Evolutionary conservation across 2,113 vertebrate genomes (phyloP).

Genomic region (Formicarius rufipectus): DNA sequence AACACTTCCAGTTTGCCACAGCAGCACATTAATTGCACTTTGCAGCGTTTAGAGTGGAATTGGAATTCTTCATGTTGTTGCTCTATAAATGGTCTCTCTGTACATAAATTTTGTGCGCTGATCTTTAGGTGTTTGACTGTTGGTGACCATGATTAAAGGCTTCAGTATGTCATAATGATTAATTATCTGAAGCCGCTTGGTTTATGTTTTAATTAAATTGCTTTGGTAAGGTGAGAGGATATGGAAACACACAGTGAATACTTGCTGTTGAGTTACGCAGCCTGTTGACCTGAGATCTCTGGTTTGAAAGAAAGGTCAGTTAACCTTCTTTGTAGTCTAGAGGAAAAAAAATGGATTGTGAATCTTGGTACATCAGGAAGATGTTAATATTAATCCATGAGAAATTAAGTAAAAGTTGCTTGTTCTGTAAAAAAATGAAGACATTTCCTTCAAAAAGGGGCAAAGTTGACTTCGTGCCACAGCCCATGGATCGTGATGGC

Average conservation of each 20-base stretch:
- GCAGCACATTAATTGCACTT: background rate
- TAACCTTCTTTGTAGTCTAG: background rate
- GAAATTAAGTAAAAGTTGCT: slow-evolving; percentile 53
- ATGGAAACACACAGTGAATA: background rate
- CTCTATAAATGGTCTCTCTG: background rate
- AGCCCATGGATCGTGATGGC: slow-evolving; percentile 30
- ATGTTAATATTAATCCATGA: slow-evolving; percentile 22
- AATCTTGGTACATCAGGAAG: background rate
- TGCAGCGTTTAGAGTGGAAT: background rate
- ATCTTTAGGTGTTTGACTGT: background rate
- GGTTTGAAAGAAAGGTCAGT: background rate
- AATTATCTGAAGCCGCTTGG: background rate
- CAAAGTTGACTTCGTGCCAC: slow-evolving; percentile 53
- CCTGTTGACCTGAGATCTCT: background rate
- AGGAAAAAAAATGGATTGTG: background rate
- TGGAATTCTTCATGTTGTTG: background rate
- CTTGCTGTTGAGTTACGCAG: background rate
- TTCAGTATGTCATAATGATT: background rate
- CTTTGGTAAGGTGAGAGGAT: background rate
- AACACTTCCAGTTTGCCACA: background rate
- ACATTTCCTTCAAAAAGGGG: background rate
- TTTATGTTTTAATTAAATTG: background rate
- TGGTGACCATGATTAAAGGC: background rate
- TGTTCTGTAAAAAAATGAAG: slow-evolving; percentile 27
- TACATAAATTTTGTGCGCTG: background rate